These are phyloP conservation scores for Bombus sylvicola DNA, from an alignment of 1,140 invertebrate genomes.

Conservation along the genomic window DNA sequence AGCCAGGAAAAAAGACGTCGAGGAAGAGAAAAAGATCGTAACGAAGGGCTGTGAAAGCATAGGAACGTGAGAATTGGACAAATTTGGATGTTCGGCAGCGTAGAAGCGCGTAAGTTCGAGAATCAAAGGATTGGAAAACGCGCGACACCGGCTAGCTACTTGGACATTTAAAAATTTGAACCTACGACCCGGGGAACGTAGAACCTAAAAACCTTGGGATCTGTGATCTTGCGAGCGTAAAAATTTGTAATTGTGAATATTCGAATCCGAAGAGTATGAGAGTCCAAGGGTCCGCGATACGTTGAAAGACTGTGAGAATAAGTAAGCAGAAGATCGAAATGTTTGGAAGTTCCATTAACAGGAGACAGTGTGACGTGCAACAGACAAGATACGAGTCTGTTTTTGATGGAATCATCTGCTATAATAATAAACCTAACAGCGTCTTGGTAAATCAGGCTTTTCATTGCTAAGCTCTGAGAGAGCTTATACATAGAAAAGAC, in stretches of 20 bases:
- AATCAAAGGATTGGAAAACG: too few relatives aligned
- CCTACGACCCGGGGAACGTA: not conserved
- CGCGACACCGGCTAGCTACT: too few relatives aligned
- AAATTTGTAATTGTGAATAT: not conserved
- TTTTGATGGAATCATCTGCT: constrained; percentile 19
- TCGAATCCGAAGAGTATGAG: not conserved
- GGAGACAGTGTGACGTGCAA: not conserved
- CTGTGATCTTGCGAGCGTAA: too few relatives aligned
- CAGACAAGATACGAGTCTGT: not conserved
- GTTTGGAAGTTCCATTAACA: constrained; percentile 3
- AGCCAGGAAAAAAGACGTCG: not conserved
- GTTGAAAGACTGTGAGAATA: not conserved
- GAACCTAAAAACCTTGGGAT: not conserved
- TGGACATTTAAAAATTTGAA: not conserved
- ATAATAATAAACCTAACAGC: not conserved
- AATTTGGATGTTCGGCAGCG: not conserved
- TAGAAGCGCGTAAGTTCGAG: too few relatives aligned
- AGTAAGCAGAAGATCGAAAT: constrained; percentile 14
- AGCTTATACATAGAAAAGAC: too few relatives aligned
- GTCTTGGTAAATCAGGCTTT: not conserved
- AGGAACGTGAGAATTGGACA: not conserved
- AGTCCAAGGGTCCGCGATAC: not conserved
- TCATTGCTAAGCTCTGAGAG: too few relatives aligned
- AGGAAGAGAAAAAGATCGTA: not conserved
- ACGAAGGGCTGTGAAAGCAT: too few relatives aligned